A percentile compares a stretch with the other conserved stretches of the same genome.
phyloP scores from a whole-genome alignment of 53 echinoderm and acorn worm species.

The Glandiceps talaboti region DNA sequence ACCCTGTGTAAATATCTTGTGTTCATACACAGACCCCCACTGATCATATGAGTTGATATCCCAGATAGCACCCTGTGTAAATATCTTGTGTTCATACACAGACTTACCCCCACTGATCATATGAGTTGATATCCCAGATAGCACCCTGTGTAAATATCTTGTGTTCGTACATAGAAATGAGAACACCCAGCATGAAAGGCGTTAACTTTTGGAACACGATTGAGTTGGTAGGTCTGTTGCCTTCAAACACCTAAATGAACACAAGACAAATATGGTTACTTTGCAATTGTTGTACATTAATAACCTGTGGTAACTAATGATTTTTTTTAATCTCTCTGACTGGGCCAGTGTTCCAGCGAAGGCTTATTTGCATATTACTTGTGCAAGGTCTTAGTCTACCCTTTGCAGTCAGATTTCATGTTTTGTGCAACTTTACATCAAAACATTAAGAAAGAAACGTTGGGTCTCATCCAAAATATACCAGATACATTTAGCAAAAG shows the following conservation, averaged over 20 bases:
- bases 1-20: too few species aligned
- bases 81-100: background rate
- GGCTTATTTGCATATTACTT: too few species aligned
- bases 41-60: background rate
- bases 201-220: slow-evolving; percentile 80
- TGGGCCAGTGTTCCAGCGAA: too few species aligned
- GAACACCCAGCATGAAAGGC: slow-evolving; percentile 69
- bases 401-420: too few species aligned
- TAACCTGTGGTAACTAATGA: background rate
- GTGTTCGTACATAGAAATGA: slow-evolving; percentile 90
- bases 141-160: slow-evolving; percentile 98
- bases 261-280: slow-evolving; percentile 6
- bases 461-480: too few species aligned
- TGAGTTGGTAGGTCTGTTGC: slow-evolving; percentile 96
- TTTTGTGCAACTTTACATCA: too few species aligned
- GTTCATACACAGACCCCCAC: slow-evolving; percentile 67
- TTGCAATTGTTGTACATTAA: background rate
- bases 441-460: too few species aligned
- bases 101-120: slow-evolving; percentile 97
- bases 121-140: slow-evolving; percentile 97
- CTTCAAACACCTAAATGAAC: slow-evolving; percentile 80
- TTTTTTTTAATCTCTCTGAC: too few species aligned
- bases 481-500: too few species aligned
- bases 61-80: background rate
- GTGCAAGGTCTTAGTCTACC: too few species aligned